Conservation (phyloP, 2,888 invertebrate species). For the Dione juno region DNA sequence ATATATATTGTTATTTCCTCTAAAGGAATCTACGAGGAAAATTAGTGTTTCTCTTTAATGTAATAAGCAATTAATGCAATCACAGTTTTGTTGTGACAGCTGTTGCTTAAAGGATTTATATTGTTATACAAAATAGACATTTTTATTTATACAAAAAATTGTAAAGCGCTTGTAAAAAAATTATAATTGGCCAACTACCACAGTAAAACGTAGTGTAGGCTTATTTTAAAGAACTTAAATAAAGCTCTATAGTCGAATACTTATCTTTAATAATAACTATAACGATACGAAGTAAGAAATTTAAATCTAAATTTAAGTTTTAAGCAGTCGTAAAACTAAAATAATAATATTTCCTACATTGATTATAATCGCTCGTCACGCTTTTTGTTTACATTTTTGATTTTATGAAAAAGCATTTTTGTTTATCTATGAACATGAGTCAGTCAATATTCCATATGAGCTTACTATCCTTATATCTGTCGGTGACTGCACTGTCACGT, state of each 20-base stretch:
- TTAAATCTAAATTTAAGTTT: background rate
- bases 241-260: no score
- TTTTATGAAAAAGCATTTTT: conserved; percentile 4
- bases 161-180: no score
- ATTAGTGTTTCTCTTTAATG: background rate
- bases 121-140: conserved; percentile 14
- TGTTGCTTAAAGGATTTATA: conserved; percentile 2
- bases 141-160: no score
- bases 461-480: conserved; percentile 55
- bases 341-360: background rate
- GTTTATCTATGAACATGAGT: conserved; percentile 6
- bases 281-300: no score
- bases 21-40: conserved; percentile 4
- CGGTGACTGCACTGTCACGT: conserved; percentile 41
- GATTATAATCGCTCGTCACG: no score
- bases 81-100: background rate
- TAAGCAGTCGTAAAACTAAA: background rate
- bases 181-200: no score
- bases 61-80: background rate
- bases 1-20: conserved; percentile 27
- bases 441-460: conserved; percentile 53
- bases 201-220: no score
- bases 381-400: background rate
- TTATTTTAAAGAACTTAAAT: no score
- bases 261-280: no score